Evolutionary conservation across 2,797 vertebrate species (phyloP), one percentile per base, ranked within the genome.

Genomic region (Acridotheres tristis): DNA sequence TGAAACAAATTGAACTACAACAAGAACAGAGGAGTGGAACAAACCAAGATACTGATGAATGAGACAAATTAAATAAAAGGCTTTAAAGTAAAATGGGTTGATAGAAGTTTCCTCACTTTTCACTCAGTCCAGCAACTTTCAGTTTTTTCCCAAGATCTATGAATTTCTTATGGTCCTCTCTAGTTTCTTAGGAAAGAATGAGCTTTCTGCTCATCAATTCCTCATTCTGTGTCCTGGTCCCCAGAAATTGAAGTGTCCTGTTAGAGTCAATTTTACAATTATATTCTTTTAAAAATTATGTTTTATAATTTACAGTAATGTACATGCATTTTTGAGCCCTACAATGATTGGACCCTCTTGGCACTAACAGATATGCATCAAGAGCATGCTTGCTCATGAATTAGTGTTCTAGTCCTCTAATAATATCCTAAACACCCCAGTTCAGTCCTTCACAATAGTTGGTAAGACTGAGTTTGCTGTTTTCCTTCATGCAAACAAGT

Each of bases 311-410:
- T 69, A 57, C 13, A 30, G 15, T 53, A 10, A 40, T 5, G 7
- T 51, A 36, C 25, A 69, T 14, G 16, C 5, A 3, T 29, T 27
- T 30, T 62, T 85, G 42, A 74, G 45, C 22, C 50, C 53, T 79
- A 26, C n/a, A 47, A 19, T 40, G 11, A 40, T 15, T 83, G 47
- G 26, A 67, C 10, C 4, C 2, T 72, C 68, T 85, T 85, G n/a
- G 23, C 42, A 36, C 48, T 47, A 76, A 26, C 3, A 65, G 30
- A n/a, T 61, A 38, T 25, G 8, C 74, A 67, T 67, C 16, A 54
- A 61, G 19, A 71, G 7, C 7, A 5, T 0, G 0, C 45, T 85
- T 32, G 10, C 34, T 9, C 21, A 32, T 47, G n/a, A 86, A 32
- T 67, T 68, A 65, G 5, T 65, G 15, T 48, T 48, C 34, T 72